A percentile compares a stretch with the other conserved stretches of the same genome.
phyloP scores from a whole-genome alignment of 2,888 invertebrate genomes.

The Byasa hedistus region DNA sequence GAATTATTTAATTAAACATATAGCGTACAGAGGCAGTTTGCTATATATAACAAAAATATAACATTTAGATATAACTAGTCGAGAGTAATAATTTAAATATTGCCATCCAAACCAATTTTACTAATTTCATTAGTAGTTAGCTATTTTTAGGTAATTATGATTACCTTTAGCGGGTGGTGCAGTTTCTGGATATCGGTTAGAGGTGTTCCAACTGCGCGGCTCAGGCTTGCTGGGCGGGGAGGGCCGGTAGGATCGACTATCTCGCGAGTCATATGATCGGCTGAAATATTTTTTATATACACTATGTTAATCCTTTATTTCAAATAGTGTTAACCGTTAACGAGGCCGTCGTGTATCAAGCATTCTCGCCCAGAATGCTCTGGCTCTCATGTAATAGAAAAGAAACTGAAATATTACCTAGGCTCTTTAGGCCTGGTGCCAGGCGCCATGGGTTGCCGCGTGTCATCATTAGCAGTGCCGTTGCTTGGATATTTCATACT shows the following conservation, averaged over 20 bases:
- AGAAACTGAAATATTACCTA: constrained; percentile 42
- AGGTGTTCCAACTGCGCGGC: constrained; percentile 62
- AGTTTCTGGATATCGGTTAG: constrained; percentile 63
- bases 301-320: no score
- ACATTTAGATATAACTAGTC: no score
- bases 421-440: constrained; percentile 73
- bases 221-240: constrained; percentile 70
- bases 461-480: constrained; percentile 63
- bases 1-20: no score
- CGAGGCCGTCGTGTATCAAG: no score
- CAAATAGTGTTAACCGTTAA: no score
- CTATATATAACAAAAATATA: no score
- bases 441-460: constrained; percentile 70
- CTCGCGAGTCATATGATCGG: constrained; percentile 66
- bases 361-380: no score
- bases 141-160: not conserved
- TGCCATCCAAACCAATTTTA: no score
- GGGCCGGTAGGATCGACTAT: constrained; percentile 61
- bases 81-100: no score
- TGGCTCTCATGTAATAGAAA: no score
- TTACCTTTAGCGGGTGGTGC: constrained; percentile 61
- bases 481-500: constrained; percentile 72
- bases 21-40: no score
- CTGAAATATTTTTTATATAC: constrained; percentile 38
- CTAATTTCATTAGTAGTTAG: no score